A percentile compares a stretch with the other conserved stretches of the same genome.
Evolutionary conservation across 2,113 vertebrate species (phyloP).

Genomic region (Clinocottus analis): DNA sequence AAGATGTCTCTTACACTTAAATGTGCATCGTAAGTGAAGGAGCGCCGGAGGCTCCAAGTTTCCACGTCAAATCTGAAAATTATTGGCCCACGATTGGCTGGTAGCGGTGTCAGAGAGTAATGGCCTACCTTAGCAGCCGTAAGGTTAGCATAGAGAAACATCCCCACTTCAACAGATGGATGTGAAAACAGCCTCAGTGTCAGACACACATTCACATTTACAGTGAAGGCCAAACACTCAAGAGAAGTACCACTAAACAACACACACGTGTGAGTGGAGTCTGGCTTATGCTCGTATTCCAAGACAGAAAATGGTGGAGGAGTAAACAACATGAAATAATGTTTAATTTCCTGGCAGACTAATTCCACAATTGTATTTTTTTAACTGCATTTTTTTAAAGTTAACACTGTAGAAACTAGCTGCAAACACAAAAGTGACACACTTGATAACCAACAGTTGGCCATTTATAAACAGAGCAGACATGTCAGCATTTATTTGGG

Average conservation of each 20-base stretch:
- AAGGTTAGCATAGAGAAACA: not conserved
- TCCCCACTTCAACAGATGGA: no score
- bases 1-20: not conserved
- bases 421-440: not conserved
- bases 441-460: not conserved
- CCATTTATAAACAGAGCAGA: not conserved
- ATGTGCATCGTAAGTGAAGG: not conserved
- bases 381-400: not conserved
- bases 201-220: not conserved
- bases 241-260: constrained; percentile 8
- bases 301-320: not conserved
- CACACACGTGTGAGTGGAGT: not conserved
- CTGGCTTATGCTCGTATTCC: not conserved
- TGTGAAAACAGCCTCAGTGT: not conserved
- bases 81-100: not conserved
- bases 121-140: not conserved
- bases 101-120: not conserved
- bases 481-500: not conserved
- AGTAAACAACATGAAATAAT: not conserved
- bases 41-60: not conserved
- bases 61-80: not conserved
- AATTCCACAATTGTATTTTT: not conserved
- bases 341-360: not conserved
- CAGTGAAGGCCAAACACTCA: not conserved
- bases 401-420: not conserved